Conservation (phyloP, 1,140 invertebrate genomes). For the Luehdorfia chinensis region DNA sequence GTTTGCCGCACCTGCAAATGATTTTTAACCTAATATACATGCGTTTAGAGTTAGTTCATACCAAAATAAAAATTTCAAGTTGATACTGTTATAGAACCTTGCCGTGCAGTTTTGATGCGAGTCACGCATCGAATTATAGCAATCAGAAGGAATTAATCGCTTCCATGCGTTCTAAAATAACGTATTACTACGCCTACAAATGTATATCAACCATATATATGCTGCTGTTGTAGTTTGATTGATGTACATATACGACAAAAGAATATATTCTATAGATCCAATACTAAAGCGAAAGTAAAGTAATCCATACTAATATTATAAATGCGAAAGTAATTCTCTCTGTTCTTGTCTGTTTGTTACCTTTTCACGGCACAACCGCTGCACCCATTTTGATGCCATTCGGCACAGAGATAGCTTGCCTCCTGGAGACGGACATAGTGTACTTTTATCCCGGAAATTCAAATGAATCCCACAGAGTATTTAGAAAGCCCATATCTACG, state of each 20-base stretch:
- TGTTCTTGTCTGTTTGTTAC: too few relatives aligned
- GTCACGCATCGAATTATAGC: conserved; percentile 59
- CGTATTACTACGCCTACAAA: not conserved
- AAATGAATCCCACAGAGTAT: too few relatives aligned
- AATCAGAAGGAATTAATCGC: conserved; percentile 49
- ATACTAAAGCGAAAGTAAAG: too few relatives aligned
- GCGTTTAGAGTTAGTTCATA: conserved; percentile 21
- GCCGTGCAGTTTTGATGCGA: conserved; percentile 39
- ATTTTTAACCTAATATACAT: conserved; percentile 24
- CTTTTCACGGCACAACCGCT: too few relatives aligned
- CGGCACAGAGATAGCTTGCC: too few relatives aligned
- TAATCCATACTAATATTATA: too few relatives aligned
- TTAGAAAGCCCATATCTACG: too few relatives aligned
- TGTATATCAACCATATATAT: not conserved
- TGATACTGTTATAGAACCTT: conserved; percentile 34
- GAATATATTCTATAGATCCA: too few relatives aligned
- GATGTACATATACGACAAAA: not conserved
- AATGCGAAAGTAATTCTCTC: too few relatives aligned
- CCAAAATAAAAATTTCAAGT: conserved; percentile 14
- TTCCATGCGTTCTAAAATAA: conserved; percentile 35
- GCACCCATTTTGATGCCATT: too few relatives aligned
- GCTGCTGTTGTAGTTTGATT: not conserved
- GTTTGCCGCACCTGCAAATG: conserved; percentile 13
- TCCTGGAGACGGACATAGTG: too few relatives aligned
- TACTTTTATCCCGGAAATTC: too few relatives aligned